Base-by-base conservation (phyloP, 2,888 invertebrate species). In the Tineola bisselliella region DNA sequence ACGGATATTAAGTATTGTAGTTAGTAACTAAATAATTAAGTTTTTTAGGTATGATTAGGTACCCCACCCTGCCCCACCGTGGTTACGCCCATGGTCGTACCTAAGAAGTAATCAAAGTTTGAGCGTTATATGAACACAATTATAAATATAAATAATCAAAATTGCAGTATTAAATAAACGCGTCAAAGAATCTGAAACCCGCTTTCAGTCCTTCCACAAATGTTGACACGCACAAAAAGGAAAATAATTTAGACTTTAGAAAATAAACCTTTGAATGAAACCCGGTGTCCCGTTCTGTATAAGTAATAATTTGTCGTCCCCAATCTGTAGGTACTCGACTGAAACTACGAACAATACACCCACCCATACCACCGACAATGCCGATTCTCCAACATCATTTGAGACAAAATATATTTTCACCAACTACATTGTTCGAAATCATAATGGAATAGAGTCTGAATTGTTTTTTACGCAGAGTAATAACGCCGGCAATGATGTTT, bases 401-500 rank as follows among this genome's bases (percentile, higher is more conserved):
- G 71, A 69, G 66, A 75, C 73, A 71, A 62, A 62, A 59, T 62
- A 62, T 59, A 52, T 59, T 62, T 62, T 62, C 38, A 69, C 67
- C 71, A 70, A 67, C 70, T 75, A 74, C 75, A 77, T 78, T 78
- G 77, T 78, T 76, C 73, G 65, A 67, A 77, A 71, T 74, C 71
- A 76, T 76, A 79, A 78, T 74, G 72, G 74, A 76, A 77, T 77
- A 73, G 71, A 76, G 73, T 58, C 61, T 57, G 64, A 75, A 77
- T 78, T 81, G 78, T 77, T 79, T 81, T 77, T 79, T 74, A 76
- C 75, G 65, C 75, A 64, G 66, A 15, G 58, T 74, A 77, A 77
- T 79, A 76, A 75, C 73, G 69, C 69, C 68, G 68, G 72, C 74
- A 76, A 76, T 77, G 75, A 78, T 80, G 77, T 79, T 81, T 81